Conservation (phyloP, 37 sponge, comb jelly and placozoan species). For the Aphrocallistes beatrix region DNA sequence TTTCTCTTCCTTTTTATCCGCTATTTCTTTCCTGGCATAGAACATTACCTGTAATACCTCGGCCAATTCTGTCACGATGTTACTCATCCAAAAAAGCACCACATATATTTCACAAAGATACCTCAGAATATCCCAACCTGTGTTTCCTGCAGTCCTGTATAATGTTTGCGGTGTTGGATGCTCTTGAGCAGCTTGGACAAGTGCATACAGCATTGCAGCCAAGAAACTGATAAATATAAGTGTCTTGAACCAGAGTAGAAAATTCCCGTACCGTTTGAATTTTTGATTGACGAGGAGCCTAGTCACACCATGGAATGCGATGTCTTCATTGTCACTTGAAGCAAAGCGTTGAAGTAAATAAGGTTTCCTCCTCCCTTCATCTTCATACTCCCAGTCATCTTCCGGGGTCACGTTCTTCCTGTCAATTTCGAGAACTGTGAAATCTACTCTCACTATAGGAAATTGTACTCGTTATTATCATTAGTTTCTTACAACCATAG, state of each 20-base stretch:
- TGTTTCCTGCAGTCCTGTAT: neutral
- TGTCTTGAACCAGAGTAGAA: neutral
- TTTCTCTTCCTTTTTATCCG: neutral
- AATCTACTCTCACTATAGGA: conserved; percentile 4
- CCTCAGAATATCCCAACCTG: conserved; percentile 9
- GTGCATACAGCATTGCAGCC: neutral
- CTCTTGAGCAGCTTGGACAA: neutral
- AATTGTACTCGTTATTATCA: too few species aligned
- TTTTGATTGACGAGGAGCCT: neutral
- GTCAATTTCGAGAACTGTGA: neutral
- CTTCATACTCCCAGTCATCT: conserved; percentile 1
- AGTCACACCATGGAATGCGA: neutral
- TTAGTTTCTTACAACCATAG: too few species aligned
- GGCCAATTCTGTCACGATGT: neutral
- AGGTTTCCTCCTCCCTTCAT: neutral
- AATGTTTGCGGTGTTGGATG: neutral
- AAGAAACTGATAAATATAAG: neutral
- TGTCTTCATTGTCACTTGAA: neutral
- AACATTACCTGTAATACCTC: neutral
- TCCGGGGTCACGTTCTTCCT: neutral
- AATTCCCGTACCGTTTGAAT: neutral
- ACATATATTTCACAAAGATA: neutral
- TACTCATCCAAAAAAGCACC: conserved; percentile 6
- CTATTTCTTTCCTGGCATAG: conserved; percentile 7
- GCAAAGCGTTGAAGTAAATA: neutral